These are phyloP conservation scores for Nasonia giraulti DNA, from an alignment of 1,140 invertebrate genomes.

Conservation along the genomic window DNA sequence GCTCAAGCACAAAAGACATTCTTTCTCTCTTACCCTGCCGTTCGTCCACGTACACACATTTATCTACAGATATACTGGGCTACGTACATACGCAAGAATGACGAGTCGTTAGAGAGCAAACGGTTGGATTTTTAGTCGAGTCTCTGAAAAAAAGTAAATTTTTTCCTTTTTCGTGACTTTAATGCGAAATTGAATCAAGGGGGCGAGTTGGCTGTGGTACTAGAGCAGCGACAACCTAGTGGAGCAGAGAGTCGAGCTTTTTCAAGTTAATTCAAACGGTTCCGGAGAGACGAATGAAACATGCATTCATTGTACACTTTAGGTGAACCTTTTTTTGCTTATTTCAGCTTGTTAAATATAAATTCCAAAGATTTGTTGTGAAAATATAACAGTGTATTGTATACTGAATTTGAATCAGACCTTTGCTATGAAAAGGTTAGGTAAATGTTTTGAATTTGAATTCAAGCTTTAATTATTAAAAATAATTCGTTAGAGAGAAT, in stretches of 20 bases:
- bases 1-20: not conserved
- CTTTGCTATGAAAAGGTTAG: too few species aligned
- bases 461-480: too few species aligned
- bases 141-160: not conserved
- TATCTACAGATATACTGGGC: not conserved
- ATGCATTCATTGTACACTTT: too few species aligned
- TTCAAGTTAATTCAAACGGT: not conserved
- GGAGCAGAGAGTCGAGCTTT: not conserved
- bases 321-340: too few species aligned
- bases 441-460: too few species aligned
- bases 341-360: too few species aligned
- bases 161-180: slow-evolving; percentile 5
- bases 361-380: too few species aligned
- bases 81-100: not conserved
- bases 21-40: not conserved
- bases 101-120: slow-evolving; percentile 16
- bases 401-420: too few species aligned
- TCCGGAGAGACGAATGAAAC: not conserved
- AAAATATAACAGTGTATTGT: too few species aligned
- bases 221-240: not conserved
- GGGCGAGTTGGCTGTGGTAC: not conserved
- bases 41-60: not conserved
- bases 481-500: too few species aligned
- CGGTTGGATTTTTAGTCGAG: not conserved
- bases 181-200: slow-evolving; percentile 9